phyloP scores from a whole-genome alignment of 2,797 vertebrate genomes.

The Tenualosa thibaudeaui region DNA sequence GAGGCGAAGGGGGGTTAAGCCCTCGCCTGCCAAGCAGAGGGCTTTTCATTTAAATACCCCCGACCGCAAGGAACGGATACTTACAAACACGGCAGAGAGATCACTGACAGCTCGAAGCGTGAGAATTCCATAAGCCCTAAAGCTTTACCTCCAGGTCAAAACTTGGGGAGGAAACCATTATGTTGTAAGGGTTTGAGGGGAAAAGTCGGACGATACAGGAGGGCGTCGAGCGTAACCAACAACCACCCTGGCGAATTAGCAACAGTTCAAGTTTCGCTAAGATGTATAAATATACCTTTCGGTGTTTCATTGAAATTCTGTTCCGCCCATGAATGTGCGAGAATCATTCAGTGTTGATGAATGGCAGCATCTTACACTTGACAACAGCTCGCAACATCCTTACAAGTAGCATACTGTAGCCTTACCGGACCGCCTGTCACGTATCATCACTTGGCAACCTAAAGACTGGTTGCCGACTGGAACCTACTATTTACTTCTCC shows the following conservation, averaged over 20 bases:
- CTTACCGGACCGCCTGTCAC: slow-evolving; percentile 61
- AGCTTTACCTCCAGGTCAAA: slow-evolving; percentile 49
- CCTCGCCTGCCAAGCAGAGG: slow-evolving; percentile 58
- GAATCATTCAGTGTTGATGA: slow-evolving; percentile 18
- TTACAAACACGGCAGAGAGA: slow-evolving; percentile 35
- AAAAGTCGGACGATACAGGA: slow-evolving; percentile 38
- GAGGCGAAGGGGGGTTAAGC: slow-evolving; percentile 70
- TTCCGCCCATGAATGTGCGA: slow-evolving; percentile 18
- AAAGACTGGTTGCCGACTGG: slow-evolving; percentile 58
- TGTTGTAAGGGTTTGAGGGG: slow-evolving; percentile 36
- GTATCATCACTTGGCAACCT: slow-evolving; percentile 49
- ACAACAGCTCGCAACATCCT: slow-evolving; percentile 31
- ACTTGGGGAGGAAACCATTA: slow-evolving; percentile 58
- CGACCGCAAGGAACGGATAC: slow-evolving; percentile 34
- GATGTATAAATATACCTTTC: background rate
- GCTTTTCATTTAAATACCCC: slow-evolving; percentile 68
- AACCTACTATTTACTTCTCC: slow-evolving; percentile 40
- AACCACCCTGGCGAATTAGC: slow-evolving; percentile 30
- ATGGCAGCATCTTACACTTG: slow-evolving; percentile 18
- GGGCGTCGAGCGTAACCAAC: slow-evolving; percentile 24
- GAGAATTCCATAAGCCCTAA: slow-evolving; percentile 33
- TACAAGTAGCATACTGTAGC: slow-evolving; percentile 27
- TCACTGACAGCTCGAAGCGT: slow-evolving; percentile 52
- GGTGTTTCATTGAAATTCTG: slow-evolving; percentile 14
- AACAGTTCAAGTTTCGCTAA: slow-evolving; percentile 30